Conservation (phyloP, 1,140 invertebrate species). For the Lepidurus apus region DNA sequence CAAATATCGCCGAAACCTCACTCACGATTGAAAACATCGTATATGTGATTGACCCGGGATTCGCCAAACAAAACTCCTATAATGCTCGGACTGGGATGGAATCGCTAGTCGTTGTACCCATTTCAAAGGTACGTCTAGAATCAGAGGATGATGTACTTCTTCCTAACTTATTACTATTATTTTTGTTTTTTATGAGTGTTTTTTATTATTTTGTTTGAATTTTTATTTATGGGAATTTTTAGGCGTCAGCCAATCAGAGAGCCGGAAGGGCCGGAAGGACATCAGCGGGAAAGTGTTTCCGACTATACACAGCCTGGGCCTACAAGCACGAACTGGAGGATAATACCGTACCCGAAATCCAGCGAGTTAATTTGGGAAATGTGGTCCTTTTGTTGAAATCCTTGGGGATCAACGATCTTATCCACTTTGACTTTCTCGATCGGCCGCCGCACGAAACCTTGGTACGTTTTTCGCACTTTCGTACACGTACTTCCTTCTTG, state of each 20-base stretch:
- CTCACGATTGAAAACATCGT: constrained; percentile 98
- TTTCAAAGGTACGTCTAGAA: constrained; percentile 67
- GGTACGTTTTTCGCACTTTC: constrained; percentile 47
- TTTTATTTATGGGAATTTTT: not conserved
- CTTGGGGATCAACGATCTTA: constrained; percentile 92
- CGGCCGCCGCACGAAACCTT: constrained; percentile 96
- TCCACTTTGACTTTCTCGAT: constrained; percentile 98
- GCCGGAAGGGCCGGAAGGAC: constrained; percentile 87
- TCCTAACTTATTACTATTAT: too few species aligned
- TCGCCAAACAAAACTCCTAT: constrained; percentile 98
- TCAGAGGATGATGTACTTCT: not conserved
- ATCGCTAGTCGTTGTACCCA: constrained; percentile 93
- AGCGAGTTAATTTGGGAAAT: constrained; percentile 95
- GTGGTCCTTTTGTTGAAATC: constrained; percentile 95
- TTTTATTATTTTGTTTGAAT: not conserved
- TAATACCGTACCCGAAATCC: constrained; percentile 96
- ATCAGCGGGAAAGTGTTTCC: constrained; percentile 94
- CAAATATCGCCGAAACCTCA: constrained; percentile 99
- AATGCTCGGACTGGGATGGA: constrained; percentile 98
- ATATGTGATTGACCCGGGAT: constrained; percentile 98
- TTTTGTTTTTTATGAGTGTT: not conserved
- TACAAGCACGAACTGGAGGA: constrained; percentile 97
- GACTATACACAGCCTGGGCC: constrained; percentile 94
- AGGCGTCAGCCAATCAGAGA: constrained; percentile 86
- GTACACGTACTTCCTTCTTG: not conserved